Percentiles rank a stretch among this genome's conserved stretches.
phyloP scores from a whole-genome alignment of 2,113 vertebrate species.

The Vidua chalybeata region DNA sequence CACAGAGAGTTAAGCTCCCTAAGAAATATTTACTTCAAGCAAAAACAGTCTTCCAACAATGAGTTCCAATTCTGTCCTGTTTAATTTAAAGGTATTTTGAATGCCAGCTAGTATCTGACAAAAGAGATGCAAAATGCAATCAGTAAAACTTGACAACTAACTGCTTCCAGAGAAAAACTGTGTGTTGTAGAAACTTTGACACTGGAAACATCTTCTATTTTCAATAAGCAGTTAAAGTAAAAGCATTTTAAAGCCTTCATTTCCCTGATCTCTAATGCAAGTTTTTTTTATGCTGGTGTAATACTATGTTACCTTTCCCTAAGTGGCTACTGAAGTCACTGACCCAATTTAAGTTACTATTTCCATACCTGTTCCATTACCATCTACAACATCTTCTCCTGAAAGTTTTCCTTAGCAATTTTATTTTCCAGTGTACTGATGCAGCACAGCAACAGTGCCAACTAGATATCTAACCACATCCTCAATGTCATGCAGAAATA shows the following conservation, averaged over 20 bases:
- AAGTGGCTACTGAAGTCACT: neutral
- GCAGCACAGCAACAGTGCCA: neutral
- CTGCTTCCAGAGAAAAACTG: neutral
- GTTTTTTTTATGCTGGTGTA: neutral
- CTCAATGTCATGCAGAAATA: neutral
- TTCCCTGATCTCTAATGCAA: neutral
- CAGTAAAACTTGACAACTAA: neutral
- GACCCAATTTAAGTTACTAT: neutral
- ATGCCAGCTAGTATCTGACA: neutral
- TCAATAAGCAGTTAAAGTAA: neutral
- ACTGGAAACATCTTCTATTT: neutral
- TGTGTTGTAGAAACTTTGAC: neutral
- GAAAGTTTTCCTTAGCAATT: neutral
- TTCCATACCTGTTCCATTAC: neutral
- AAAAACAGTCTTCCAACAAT: neutral
- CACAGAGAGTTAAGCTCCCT: neutral
- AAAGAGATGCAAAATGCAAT: neutral
- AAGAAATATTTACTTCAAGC: neutral
- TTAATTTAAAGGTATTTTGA: neutral
- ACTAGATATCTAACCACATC: neutral
- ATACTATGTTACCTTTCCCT: neutral
- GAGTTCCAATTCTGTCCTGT: neutral
- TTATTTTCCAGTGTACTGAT: neutral
- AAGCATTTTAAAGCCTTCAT: neutral
- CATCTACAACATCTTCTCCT: neutral